Conservation (phyloP, 2,113 vertebrate species). For the Crotalus horridus region DNA sequence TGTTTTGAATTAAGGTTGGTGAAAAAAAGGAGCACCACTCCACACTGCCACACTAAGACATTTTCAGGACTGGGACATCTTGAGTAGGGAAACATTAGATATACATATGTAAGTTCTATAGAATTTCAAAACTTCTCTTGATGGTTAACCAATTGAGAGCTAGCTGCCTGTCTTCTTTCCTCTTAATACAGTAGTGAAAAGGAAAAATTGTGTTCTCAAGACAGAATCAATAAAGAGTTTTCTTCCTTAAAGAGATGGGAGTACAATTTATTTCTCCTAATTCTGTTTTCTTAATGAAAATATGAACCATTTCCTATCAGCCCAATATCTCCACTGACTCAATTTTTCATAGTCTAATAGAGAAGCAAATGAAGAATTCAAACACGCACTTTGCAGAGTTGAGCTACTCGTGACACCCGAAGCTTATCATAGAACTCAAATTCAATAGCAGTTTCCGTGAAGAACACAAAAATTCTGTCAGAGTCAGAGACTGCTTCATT, state of each 20-base stretch:
- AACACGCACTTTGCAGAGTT: slow-evolving; percentile 75
- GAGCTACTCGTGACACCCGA: slow-evolving; percentile 74
- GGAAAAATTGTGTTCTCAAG: neutral
- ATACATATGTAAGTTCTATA: neutral
- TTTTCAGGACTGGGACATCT: neutral
- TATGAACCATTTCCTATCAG: neutral
- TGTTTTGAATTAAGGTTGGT: neutral
- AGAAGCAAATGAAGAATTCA: neutral
- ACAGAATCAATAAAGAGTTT: neutral
- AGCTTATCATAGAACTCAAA: slow-evolving; percentile 79
- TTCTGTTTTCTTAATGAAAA: neutral
- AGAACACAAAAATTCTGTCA: slow-evolving; percentile 81
- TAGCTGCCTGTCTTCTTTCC: neutral
- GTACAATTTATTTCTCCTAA: neutral
- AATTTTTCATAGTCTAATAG: neutral
- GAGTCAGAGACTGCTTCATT: slow-evolving; percentile 68
- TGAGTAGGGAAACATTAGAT: neutral
- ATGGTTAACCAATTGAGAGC: neutral
- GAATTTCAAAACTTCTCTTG: neutral
- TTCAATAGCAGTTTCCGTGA: slow-evolving; percentile 79
- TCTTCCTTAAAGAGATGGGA: neutral
- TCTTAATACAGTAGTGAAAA: neutral
- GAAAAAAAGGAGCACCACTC: neutral
- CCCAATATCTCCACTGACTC: neutral
- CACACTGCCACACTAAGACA: neutral